Percentiles rank a stretch among this genome's conserved stretches.
phyloP scores from a whole-genome alignment of 2,113 vertebrate species.

The Istiophorus platypterus region DNA sequence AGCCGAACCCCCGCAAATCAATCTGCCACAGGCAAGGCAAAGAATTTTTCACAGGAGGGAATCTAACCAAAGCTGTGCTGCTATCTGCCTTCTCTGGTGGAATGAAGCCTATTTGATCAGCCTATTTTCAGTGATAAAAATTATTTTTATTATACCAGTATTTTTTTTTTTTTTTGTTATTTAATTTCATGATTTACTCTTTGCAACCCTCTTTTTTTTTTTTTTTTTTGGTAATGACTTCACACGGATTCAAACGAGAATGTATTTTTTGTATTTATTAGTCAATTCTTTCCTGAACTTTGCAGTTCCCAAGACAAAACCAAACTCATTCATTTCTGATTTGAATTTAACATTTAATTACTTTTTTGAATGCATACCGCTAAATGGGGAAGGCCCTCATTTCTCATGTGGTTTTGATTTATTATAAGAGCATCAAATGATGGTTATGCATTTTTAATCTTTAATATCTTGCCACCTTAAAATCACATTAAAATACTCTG shows the following conservation, averaged over 20 bases:
- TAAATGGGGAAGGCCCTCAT: not conserved
- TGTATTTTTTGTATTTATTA: not conserved
- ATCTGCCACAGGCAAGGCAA: slow-evolving; percentile 48
- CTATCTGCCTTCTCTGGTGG: not conserved
- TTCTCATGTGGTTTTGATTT: not conserved
- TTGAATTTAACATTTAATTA: not conserved
- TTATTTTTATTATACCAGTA: not conserved
- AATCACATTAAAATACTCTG: not conserved
- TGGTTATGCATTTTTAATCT: not conserved
- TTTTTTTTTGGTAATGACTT: not conserved
- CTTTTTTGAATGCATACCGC: not conserved
- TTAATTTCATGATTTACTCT: not conserved
- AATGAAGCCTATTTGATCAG: not conserved
- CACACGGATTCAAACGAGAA: not conserved
- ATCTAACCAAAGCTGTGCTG: slow-evolving; percentile 18
- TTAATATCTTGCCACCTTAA: not conserved
- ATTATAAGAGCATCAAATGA: not conserved
- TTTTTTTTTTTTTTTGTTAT: not conserved
- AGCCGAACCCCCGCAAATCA: slow-evolving; percentile 52
- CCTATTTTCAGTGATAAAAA: not conserved
- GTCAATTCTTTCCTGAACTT: not conserved
- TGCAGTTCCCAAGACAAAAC: not conserved
- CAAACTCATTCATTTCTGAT: too few relatives aligned
- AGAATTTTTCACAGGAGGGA: slow-evolving; percentile 32
- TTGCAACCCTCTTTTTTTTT: not conserved